A percentile compares a stretch with the other conserved stretches of the same genome.
These are phyloP conservation scores for Athalia rosae DNA, from an alignment of 2,888 invertebrate species.

Conservation along the genomic window DNA sequence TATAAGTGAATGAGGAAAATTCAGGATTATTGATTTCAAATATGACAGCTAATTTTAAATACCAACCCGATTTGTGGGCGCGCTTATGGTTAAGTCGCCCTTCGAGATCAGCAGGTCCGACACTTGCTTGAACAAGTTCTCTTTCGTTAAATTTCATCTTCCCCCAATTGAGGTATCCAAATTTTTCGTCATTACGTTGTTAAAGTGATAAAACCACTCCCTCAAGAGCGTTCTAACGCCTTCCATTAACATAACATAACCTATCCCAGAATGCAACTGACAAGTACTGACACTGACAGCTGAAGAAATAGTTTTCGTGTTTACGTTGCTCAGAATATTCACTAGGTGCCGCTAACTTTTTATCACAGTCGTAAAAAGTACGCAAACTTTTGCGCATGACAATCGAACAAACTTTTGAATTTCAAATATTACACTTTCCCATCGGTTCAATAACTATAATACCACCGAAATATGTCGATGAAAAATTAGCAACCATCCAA, in stretches of 20 bases:
- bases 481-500: no score
- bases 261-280: not conserved
- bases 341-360: conserved; percentile 13
- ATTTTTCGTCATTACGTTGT: conserved; percentile 19
- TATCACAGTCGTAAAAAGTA: no score
- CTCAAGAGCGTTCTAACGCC: conserved; percentile 8
- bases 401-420: no score
- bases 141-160: conserved; percentile 84
- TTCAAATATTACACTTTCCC: no score
- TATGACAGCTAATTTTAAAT: conserved; percentile 55
- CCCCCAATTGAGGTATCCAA: conserved; percentile 46
- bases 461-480: no score
- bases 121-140: conserved; percentile 80
- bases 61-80: conserved; percentile 69
- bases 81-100: conserved; percentile 83
- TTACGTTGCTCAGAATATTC: not conserved
- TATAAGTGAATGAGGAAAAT: no score
- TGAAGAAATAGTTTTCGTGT: not conserved
- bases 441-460: no score
- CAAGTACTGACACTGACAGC: conserved; percentile 9
- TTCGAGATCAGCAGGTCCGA: conserved; percentile 79
- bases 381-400: no score
- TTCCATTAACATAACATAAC: conserved; percentile 27
- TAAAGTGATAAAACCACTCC: not conserved
- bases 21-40: no score